Base-by-base conservation (phyloP, 92 coral and sea anemone species). In the Heteractis magnifica region DNA sequence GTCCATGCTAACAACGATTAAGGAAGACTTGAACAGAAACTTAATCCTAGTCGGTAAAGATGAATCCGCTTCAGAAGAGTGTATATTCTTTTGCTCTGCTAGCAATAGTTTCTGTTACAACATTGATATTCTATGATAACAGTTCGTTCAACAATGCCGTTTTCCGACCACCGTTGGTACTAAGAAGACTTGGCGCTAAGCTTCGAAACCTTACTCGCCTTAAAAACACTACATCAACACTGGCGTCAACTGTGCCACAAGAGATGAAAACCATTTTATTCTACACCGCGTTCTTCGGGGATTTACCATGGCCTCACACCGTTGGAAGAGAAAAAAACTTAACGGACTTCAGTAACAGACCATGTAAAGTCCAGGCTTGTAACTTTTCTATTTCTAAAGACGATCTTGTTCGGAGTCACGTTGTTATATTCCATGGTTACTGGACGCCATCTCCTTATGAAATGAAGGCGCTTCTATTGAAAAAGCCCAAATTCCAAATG, bases 291-390 rank as follows among this genome's bases (percentile, higher is more conserved):
- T 84, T 70, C 41, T 84, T 84, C 65, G 53, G 83, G 6, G 15
- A n/a, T 1, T 21, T 84, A 16, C 87, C 82, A n/a, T 84, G 87
- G 87, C 81, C 87, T 52, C 62, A 55, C 56, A 68, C 60, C 0
- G 59, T n/a, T 48, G 82, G 73, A 15, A 77, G 19, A 5, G 74
- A 75, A 26, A 60, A 14, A 16, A 23, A 65, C 15, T 71, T 84
- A 49, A 77, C 53, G 19, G 82, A 52, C 9, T 18, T 60, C n/a
- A 23, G 51, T 11, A 81, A 81, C 9, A 44, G 52, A 52, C 55
- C 77, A 52, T 77, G 87, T 51, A 19, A 49, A 59, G 71, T 84
- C 3, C 51, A 82, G 8, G 14, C 77, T 3, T 84, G 87, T 51
- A 59, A 52, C 6, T 55, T 84, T 26, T 62, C 87, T 10, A 48